A percentile compares a stretch with the other conserved stretches of the same genome.
These are phyloP conservation scores for Cynocephalus volans DNA, from an alignment of 2,113 vertebrate species.

Conservation along the genomic window DNA sequence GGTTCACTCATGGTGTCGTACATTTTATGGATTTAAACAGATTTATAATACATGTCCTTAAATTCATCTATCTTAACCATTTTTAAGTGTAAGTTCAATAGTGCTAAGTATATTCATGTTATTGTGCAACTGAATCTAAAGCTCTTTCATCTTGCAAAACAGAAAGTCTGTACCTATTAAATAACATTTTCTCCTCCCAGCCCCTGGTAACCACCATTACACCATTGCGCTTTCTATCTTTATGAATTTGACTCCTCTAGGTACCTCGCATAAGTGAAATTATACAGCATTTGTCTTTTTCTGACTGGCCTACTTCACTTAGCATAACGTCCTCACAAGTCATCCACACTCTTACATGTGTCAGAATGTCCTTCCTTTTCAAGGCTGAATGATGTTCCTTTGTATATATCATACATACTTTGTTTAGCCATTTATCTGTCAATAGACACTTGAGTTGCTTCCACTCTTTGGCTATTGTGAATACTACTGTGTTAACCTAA, in stretches of 20 bases:
- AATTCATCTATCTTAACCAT: background rate
- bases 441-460: background rate
- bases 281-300: background rate
- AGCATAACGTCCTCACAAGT: background rate
- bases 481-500: background rate
- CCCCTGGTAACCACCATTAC: background rate
- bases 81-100: background rate
- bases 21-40: too few species aligned
- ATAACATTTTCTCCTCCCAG: background rate
- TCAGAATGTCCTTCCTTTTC: background rate
- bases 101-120: background rate
- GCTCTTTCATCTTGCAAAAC: background rate
- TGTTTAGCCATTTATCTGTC: background rate
- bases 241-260: too few species aligned
- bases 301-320: background rate
- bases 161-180: background rate
- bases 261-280: background rate
- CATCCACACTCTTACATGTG: background rate
- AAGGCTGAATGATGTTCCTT: background rate
- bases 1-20: too few species aligned
- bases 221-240: background rate
- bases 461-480: background rate
- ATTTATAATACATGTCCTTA: too few species aligned
- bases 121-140: background rate
- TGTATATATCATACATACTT: background rate